Evolutionary conservation across 2,797 vertebrate genomes (phyloP).

Genomic region (Centroberyx gerrardi): DNA sequence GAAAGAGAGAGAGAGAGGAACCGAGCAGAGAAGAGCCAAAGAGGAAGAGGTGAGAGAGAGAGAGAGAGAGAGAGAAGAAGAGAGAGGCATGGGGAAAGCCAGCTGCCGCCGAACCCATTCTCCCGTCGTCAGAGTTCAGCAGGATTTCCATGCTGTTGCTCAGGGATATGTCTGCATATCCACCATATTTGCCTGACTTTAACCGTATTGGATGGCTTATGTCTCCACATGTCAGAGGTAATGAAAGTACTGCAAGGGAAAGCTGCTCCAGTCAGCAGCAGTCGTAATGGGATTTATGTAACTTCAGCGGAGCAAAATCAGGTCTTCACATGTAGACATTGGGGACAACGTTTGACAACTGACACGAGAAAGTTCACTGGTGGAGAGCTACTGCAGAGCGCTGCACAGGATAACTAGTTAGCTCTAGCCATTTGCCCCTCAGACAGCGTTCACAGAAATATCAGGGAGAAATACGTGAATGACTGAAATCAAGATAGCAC

Average conservation of each 20-base stretch:
- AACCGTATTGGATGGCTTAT: constrained; percentile 83
- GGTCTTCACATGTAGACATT: constrained; percentile 53
- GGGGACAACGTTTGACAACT: constrained; percentile 49
- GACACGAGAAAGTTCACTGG: constrained; percentile 41
- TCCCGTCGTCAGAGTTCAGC: constrained; percentile 72
- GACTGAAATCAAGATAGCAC: constrained; percentile 1
- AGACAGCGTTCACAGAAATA: constrained; percentile 17
- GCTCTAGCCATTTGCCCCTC: constrained; percentile 18
- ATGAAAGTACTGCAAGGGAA: constrained; percentile 78
- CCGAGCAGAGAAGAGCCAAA: constrained; percentile 48
- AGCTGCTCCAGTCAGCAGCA: constrained; percentile 76
- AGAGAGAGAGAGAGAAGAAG: constrained; percentile 25
- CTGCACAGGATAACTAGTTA: constrained; percentile 17
- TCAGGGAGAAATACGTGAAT: constrained; percentile 10
- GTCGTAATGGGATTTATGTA: constrained; percentile 75
- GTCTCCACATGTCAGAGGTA: constrained; percentile 82
- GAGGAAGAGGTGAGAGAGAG: constrained; percentile 58
- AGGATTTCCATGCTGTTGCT: constrained; percentile 80
- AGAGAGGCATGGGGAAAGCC: constrained; percentile 63
- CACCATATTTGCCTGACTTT: constrained; percentile 80
- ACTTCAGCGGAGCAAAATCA: constrained; percentile 52
- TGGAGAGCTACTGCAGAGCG: constrained; percentile 36
- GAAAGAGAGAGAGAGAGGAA: constrained; percentile 58
- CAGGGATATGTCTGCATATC: constrained; percentile 71
- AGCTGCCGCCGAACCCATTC: constrained; percentile 73